Percentiles rank a stretch among this genome's conserved stretches.
Conservation (phyloP, 2,888 invertebrate genomes). For the Hedya salicella region DNA sequence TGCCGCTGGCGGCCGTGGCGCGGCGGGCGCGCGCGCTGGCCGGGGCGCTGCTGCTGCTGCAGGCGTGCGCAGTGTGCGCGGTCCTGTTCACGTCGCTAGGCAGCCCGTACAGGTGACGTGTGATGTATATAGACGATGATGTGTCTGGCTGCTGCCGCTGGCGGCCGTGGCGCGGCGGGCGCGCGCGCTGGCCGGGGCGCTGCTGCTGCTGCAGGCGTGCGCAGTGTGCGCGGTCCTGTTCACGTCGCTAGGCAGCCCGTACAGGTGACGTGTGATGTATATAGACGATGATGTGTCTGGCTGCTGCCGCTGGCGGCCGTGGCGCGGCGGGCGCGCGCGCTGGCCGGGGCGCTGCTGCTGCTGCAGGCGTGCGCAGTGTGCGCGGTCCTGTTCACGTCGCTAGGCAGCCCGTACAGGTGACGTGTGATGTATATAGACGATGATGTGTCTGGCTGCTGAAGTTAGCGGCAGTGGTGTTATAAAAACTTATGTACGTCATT, state of each 20-base stretch:
- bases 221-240: slow-evolving; percentile 63
- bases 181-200: slow-evolving; percentile 50
- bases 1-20: slow-evolving; percentile 63
- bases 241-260: slow-evolving; percentile 58
- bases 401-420: slow-evolving; percentile 87
- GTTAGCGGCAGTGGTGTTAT: no score
- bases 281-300: no score
- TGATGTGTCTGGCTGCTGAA: no score
- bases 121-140: no score
- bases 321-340: no score
- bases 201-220: slow-evolving; percentile 30
- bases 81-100: slow-evolving; percentile 64
- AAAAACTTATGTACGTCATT: no score
- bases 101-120: slow-evolving; percentile 48
- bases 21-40: slow-evolving; percentile 53
- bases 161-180: slow-evolving; percentile 56
- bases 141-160: slow-evolving; percentile 71
- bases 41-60: slow-evolving; percentile 24
- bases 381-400: slow-evolving; percentile 82
- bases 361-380: background rate
- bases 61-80: slow-evolving; percentile 53
- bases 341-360: slow-evolving; percentile 59
- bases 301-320: no score
- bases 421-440: no score
- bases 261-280: slow-evolving; percentile 8